These are phyloP conservation scores for Melanostoma scalare DNA, from an alignment of 2,888 invertebrate genomes.

Conservation along the genomic window DNA sequence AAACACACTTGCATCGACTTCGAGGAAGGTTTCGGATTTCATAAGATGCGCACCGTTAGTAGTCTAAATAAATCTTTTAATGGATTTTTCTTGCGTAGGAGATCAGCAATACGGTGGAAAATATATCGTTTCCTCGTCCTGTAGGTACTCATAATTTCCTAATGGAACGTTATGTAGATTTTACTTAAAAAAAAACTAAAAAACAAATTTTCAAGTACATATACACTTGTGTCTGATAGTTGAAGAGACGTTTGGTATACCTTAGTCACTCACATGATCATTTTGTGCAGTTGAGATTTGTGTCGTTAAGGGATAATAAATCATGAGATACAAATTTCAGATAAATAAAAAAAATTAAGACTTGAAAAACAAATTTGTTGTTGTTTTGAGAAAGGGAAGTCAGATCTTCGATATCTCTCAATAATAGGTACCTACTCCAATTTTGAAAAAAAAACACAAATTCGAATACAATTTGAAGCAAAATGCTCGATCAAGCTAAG, in stretches of 20 bases:
- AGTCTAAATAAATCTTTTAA: constrained; percentile 72
- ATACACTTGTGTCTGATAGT: neutral
- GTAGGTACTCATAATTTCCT: constrained; percentile 50
- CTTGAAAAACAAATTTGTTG: too few species aligned
- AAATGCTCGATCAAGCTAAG: too few species aligned
- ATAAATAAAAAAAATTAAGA: neutral
- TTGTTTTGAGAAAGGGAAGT: too few species aligned
- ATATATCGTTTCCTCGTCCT: constrained; percentile 41
- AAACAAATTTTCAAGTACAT: constrained; percentile 39
- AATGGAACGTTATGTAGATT: constrained; percentile 62
- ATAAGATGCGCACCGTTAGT: constrained; percentile 69
- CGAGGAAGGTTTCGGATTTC: constrained; percentile 65
- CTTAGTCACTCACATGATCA: constrained; percentile 3
- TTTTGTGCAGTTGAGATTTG: constrained; percentile 14
- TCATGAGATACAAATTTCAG: constrained; percentile 14
- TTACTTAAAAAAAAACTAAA: neutral
- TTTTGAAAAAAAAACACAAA: too few species aligned
- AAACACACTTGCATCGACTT: constrained; percentile 67
- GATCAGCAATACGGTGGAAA: constrained; percentile 20
- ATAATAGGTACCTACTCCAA: too few species aligned
- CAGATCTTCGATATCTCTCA: too few species aligned
- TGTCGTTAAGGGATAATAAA: constrained; percentile 21
- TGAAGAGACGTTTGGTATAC: constrained; percentile 1
- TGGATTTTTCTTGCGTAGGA: constrained; percentile 63
- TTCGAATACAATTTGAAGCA: too few species aligned